phyloP scores from a whole-genome alignment of 92 coral and sea anemone genomes.

The Epizoanthus ramosus region DNA sequence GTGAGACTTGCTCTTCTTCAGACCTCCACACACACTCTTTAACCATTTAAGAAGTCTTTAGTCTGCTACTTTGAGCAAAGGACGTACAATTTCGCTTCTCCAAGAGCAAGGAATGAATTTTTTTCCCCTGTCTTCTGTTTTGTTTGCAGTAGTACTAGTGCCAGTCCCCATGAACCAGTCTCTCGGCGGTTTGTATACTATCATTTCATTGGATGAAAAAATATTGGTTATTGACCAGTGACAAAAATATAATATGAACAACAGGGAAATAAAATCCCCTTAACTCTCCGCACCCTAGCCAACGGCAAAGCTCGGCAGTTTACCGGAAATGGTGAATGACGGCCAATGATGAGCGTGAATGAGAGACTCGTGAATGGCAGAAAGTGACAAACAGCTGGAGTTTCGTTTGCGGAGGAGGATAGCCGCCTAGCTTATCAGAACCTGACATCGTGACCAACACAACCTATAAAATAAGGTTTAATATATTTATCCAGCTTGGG shows the following conservation, averaged over 20 bases:
- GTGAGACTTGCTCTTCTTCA: conserved; percentile 17
- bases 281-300: too few species aligned
- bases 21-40: conserved; percentile 37
- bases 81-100: background rate
- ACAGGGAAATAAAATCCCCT: background rate
- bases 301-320: too few species aligned
- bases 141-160: background rate
- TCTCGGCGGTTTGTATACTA: background rate
- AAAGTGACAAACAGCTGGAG: too few species aligned
- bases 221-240: too few species aligned
- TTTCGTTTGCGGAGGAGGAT: background rate
- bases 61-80: background rate
- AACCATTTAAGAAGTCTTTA: background rate
- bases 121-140: background rate
- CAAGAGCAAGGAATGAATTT: background rate
- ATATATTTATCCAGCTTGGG: too few species aligned
- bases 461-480: background rate
- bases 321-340: too few species aligned
- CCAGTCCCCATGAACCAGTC: conserved; percentile 15
- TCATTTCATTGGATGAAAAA: conserved; percentile 1
- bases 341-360: too few species aligned
- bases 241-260: too few species aligned
- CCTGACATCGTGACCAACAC: conserved; percentile 5
- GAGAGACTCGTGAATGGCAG: too few species aligned
- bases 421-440: background rate